A percentile compares a stretch with the other conserved stretches of the same genome.
Conservation (phyloP, 2,113 vertebrate species). For the Ptyas mucosa region DNA sequence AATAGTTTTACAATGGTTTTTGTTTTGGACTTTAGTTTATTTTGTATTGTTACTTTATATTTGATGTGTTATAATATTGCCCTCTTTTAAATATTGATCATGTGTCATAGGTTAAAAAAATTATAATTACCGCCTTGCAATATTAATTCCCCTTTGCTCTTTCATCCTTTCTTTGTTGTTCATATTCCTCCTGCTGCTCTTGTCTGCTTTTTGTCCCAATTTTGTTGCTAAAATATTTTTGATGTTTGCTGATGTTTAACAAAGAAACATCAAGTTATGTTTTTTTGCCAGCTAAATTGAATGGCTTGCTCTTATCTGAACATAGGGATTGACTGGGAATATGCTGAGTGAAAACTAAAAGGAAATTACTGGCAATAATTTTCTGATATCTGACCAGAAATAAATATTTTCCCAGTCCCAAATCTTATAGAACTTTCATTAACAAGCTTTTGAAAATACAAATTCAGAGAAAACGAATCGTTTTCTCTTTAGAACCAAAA, state of each 20-base stretch:
- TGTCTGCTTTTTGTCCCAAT: too few species aligned
- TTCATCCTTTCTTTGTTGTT: neutral
- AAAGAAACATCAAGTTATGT: too few species aligned
- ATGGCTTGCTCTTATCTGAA: neutral
- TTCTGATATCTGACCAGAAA: neutral
- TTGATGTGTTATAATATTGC: neutral
- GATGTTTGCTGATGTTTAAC: too few species aligned
- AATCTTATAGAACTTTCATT: neutral
- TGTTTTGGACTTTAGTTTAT: neutral
- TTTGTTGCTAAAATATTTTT: too few species aligned
- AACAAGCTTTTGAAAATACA: neutral
- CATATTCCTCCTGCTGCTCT: neutral
- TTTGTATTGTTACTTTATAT: neutral
- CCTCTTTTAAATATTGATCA: neutral
- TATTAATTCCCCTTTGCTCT: neutral
- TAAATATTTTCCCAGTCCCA: neutral
- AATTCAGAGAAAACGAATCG: neutral
- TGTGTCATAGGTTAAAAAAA: neutral
- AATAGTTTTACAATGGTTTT: neutral
- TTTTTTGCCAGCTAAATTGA: neutral
- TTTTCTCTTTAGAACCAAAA: neutral
- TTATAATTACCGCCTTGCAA: neutral
- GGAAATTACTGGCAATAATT: neutral
- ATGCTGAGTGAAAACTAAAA: neutral
- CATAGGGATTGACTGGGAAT: neutral